Evolutionary conservation across 2,113 vertebrate species (phyloP).

Genomic region (Trematomus loennbergii): DNA sequence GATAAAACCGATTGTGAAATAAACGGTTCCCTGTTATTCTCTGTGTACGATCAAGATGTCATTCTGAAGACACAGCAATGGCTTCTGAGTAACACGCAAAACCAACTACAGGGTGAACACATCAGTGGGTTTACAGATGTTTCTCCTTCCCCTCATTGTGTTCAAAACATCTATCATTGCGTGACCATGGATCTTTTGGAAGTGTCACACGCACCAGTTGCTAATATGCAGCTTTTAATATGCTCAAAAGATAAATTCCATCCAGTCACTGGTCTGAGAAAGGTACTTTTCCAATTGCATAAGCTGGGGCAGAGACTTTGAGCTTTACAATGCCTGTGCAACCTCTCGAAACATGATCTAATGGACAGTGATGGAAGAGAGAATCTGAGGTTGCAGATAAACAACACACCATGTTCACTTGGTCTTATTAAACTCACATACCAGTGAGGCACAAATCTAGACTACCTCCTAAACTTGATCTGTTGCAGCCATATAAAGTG

Average conservation of each 20-base stretch:
- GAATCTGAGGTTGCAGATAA: conserved; percentile 32
- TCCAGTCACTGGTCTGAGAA: conserved; percentile 73
- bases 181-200: conserved; percentile 59
- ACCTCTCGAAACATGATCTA: conserved; percentile 42
- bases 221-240: conserved; percentile 75
- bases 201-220: conserved; percentile 69
- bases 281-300: conserved; percentile 71
- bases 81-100: conserved; percentile 11
- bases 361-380: conserved; percentile 29
- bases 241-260: conserved; percentile 82
- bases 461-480: background rate
- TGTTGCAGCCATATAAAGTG: background rate
- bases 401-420: conserved; percentile 21
- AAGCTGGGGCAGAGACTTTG: conserved; percentile 48
- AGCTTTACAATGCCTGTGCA: conserved; percentile 42
- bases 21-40: background rate
- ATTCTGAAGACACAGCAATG: conserved; percentile 10
- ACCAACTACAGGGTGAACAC: background rate
- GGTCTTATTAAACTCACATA: conserved; percentile 16
- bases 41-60: background rate
- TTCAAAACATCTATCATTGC: conserved; percentile 58
- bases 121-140: conserved; percentile 31
- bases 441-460: background rate
- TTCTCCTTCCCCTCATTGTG: conserved; percentile 40
- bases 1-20: background rate